phyloP scores from a whole-genome alignment of 2,888 invertebrate species.

The Digitonthophagus gazella region DNA sequence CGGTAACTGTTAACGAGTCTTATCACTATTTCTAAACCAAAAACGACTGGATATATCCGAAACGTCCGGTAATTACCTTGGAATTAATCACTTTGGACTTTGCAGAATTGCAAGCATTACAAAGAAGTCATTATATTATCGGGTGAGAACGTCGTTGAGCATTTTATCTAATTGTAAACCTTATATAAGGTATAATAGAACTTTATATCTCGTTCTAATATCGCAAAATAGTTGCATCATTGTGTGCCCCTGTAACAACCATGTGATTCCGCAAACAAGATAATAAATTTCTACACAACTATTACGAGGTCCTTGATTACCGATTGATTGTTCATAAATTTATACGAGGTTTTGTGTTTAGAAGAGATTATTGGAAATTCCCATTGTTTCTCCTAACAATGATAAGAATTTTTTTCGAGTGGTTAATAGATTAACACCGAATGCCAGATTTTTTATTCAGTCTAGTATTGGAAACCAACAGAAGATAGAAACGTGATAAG shows the following conservation, averaged over 20 bases:
- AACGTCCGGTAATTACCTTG: not conserved
- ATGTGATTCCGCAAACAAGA: not conserved
- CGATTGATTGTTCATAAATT: not conserved
- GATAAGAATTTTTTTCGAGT: no score
- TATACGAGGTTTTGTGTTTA: not conserved
- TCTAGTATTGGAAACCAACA: no score
- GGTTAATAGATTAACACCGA: no score
- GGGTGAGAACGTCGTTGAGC: no score
- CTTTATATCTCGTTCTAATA: not conserved
- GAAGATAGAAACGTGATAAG: not conserved
- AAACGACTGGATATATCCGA: not conserved
- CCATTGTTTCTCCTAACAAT: no score
- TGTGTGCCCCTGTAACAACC: not conserved
- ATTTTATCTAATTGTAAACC: not conserved
- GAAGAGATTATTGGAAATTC: no score
- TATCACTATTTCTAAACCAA: not conserved
- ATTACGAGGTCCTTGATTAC: not conserved
- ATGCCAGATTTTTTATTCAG: no score
- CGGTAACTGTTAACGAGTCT: no score
- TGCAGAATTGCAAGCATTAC: not conserved
- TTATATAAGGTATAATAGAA: not conserved
- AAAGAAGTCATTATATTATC: not conserved
- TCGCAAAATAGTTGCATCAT: not conserved
- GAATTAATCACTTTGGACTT: not conserved
- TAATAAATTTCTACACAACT: not conserved